phyloP scores from a whole-genome alignment of 2,888 invertebrate species.

The Brachyptera putata region DNA sequence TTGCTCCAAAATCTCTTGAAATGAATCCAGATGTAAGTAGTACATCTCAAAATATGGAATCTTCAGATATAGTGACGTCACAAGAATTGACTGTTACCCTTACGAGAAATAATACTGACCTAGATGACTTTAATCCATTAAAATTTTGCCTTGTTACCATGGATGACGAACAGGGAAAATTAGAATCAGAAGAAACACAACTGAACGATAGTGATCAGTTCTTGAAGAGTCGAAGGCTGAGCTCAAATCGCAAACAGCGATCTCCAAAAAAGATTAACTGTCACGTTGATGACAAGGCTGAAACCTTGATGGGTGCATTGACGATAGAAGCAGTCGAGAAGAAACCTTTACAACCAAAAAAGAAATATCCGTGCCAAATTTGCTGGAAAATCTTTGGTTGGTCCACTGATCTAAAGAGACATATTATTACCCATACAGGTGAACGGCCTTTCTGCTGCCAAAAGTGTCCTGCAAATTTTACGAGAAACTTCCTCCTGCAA shows the following conservation, averaged over 20 bases:
- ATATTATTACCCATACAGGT: conserved; percentile 45
- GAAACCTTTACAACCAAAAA: conserved; percentile 29
- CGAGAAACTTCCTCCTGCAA: conserved; percentile 45
- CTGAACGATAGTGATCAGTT: no score
- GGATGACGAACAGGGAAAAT: conserved; percentile 35
- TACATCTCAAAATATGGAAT: background rate
- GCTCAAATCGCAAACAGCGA: conserved; percentile 33
- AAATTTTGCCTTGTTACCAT: conserved; percentile 41
- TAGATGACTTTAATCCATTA: conserved; percentile 39
- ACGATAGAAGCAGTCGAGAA: background rate
- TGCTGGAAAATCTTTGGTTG: conserved; percentile 45
- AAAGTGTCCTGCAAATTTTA: conserved; percentile 43
- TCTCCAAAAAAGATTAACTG: conserved; percentile 34
- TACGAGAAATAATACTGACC: conserved; percentile 23
- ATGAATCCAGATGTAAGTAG: background rate
- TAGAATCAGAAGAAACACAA: conserved; percentile 9
- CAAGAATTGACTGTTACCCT: background rate
- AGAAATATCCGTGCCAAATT: conserved; percentile 42
- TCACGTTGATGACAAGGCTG: conserved; percentile 8
- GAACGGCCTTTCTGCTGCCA: conserved; percentile 45
- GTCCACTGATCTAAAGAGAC: conserved; percentile 46
- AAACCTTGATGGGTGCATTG: background rate
- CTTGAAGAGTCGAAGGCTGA: background rate
- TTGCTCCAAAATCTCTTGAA: background rate
- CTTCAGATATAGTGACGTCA: background rate